Conservation (phyloP, 2,797 vertebrate species). For the Periophthalmus magnuspinnatus region DNA sequence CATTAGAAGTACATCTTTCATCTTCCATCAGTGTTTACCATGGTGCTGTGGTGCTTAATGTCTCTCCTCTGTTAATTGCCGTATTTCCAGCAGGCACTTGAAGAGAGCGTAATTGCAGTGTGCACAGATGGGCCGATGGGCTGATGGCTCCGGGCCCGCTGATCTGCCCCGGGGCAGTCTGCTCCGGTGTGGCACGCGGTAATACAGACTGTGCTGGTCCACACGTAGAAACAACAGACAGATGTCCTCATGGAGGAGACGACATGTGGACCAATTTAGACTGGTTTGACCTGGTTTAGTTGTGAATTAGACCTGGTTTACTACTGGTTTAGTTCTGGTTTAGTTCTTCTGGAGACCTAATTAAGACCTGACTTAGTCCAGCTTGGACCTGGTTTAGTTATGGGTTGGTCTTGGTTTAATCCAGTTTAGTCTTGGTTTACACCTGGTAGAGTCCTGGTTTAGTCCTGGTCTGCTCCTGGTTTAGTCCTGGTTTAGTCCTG, state of each 20-base stretch:
- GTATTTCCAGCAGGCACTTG: constrained; percentile 65
- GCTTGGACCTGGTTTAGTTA: too few species aligned
- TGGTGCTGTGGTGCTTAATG: constrained; percentile 61
- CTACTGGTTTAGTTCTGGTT: too few species aligned
- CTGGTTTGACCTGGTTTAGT: background rate
- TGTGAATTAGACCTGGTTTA: background rate
- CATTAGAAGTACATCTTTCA: constrained; percentile 2
- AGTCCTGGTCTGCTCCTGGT: too few species aligned
- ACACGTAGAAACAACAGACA: constrained; percentile 55
- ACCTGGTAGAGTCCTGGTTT: too few species aligned
- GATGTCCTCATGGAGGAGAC: constrained; percentile 44
- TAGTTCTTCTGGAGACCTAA: too few species aligned
- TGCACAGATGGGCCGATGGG: constrained; percentile 66
- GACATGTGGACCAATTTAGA: constrained; percentile 4
- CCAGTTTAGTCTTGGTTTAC: background rate
- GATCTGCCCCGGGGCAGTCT: constrained; percentile 69
- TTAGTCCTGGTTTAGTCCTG: background rate
- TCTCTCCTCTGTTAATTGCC: constrained; percentile 64
- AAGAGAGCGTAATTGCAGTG: constrained; percentile 59
- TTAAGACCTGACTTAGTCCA: background rate
- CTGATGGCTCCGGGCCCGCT: constrained; percentile 48
- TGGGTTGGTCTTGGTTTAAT: background rate
- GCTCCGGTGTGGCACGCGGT: constrained; percentile 49
- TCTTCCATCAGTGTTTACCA: constrained; percentile 36
- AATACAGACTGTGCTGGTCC: constrained; percentile 65